These are phyloP conservation scores for Pantala flavescens DNA, from an alignment of 1,140 invertebrate species.

Conservation along the genomic window DNA sequence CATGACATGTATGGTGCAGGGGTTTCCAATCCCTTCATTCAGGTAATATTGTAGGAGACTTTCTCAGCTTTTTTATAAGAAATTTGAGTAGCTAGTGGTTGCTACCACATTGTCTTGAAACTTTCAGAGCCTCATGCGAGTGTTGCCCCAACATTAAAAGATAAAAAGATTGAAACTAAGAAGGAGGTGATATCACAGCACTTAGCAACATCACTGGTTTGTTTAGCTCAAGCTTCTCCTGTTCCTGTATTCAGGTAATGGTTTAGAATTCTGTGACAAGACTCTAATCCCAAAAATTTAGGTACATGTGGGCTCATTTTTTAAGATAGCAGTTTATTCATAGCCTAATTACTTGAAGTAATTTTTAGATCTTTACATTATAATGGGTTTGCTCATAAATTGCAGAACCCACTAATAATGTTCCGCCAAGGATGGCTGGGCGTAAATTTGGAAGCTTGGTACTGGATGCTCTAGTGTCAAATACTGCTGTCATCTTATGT, in stretches of 20 bases:
- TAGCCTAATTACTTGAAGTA: too few relatives aligned
- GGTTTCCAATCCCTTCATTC: conserved; percentile 35
- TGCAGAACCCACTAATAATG: conserved; percentile 43
- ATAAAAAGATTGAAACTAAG: conserved; percentile 18
- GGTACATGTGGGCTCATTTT: too few relatives aligned
- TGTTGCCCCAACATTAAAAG: conserved; percentile 17
- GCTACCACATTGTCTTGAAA: background rate
- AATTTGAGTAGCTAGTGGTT: background rate
- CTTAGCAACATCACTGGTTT: conserved; percentile 32
- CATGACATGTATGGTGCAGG: conserved; percentile 30
- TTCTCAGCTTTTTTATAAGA: too few relatives aligned
- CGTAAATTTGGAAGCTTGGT: conserved; percentile 29
- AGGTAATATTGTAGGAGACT: conserved; percentile 31
- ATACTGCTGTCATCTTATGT: conserved; percentile 25
- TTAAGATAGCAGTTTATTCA: too few relatives aligned
- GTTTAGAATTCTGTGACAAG: background rate
- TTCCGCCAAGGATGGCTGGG: conserved; percentile 39
- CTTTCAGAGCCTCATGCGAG: conserved; percentile 21
- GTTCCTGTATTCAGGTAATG: conserved; percentile 36
- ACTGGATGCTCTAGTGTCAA: conserved; percentile 17
- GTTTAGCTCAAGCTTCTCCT: conserved; percentile 46
- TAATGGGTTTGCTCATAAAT: background rate
- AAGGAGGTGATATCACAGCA: conserved; percentile 13
- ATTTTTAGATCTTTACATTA: background rate
- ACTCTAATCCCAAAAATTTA: too few relatives aligned